Conservation (phyloP, 2,888 invertebrate genomes). For the Pristionchus arcanus region DNA sequence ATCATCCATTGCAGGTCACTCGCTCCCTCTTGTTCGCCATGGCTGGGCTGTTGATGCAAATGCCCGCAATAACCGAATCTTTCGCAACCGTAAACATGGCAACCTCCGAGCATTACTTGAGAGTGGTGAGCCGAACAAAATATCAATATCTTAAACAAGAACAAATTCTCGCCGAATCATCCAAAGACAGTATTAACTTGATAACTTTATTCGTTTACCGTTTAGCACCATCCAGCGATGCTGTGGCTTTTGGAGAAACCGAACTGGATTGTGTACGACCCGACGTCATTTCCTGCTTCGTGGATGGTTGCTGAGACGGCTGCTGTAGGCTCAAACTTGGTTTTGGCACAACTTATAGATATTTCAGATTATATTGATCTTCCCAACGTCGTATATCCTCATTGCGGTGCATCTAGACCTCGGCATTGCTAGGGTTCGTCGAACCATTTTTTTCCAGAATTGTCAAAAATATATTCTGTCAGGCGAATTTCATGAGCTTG, state of each 20-base stretch:
- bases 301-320: neutral
- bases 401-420: neutral
- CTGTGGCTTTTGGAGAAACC: neutral
- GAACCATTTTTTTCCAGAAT: neutral
- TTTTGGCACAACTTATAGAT: neutral
- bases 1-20: neutral
- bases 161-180: neutral
- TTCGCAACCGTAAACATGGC: neutral
- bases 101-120: neutral
- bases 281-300: neutral
- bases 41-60: neutral
- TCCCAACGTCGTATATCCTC: neutral
- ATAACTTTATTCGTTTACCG: too few relatives aligned
- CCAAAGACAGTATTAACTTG: too few relatives aligned
- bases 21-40: neutral
- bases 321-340: neutral
- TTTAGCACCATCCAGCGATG: neutral
- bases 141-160: too few relatives aligned
- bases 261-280: neutral
- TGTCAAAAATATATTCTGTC: neutral
- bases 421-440: neutral
- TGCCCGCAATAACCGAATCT: neutral
- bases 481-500: neutral
- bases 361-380: neutral
- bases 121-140: neutral